Base-by-base conservation (phyloP, 37 sponge, comb jelly and placozoan species). In the Chondrosia reniformis region DNA sequence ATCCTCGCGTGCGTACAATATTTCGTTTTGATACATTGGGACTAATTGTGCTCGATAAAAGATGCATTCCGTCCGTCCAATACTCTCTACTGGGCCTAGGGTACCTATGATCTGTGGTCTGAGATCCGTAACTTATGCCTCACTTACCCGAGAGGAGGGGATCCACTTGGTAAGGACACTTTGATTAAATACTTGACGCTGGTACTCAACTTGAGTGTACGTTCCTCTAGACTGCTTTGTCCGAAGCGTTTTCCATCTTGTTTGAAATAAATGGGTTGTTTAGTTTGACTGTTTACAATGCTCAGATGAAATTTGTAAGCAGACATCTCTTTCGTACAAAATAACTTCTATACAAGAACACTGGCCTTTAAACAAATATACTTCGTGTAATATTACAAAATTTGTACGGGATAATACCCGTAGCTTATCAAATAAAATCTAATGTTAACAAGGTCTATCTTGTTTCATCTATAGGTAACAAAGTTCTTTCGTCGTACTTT, bases 241-340 rank as follows among this genome's bases (percentile, higher is more conserved):
- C 65, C 69, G 44, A 92, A 92, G 45, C 93, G 37, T 54, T 77
- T 57, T 17, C 93, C 93, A 59, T 92, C 93, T 22, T 58, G 72
- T 69, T 92, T 92, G 77, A 92, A 75, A 76, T 81, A 85, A 33
- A 92, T 52, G n/a, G 76, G 74, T n/a, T 76, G 42, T 0, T 65
- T 10, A 41, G 80, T 79, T 19, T 39, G 37, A 19, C 83, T 45
- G 66, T 90, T 86, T 17, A 9, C 24, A n/a, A 69, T 24, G 21
- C 72, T 69, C 37, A 69, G 2, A 13, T 44, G 72, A 7, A 69
- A 6, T 25, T 36, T 69, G 43, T 43, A 69, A n/a, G 42, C 42
- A 1, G 72, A 40, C 72, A 69, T 69, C 2, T 10, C 42, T 13
- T 7, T 40, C 39, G 19, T 31, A 4, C 9, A 21, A 8, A 31